Evolutionary conservation across 2,113 vertebrate species (phyloP).

Genomic region (Equus przewalskii): DNA sequence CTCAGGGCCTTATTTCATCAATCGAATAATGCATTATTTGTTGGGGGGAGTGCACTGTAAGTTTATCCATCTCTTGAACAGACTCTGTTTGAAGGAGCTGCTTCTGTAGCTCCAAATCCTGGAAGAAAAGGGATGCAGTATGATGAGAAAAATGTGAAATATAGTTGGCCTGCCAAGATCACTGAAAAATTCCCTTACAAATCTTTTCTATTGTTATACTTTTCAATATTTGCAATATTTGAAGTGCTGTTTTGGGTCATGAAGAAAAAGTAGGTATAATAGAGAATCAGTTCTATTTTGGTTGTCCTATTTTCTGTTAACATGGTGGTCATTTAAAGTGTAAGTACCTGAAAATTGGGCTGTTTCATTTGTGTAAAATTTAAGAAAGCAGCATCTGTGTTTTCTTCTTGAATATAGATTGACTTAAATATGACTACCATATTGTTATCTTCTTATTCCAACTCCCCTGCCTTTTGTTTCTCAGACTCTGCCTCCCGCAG

Average conservation of each 20-base stretch:
- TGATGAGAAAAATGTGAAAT: neutral
- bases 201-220: neutral
- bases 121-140: neutral
- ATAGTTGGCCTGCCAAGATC: neutral
- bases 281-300: neutral
- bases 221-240: slow-evolving; percentile 25
- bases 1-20: neutral
- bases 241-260: neutral
- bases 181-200: neutral
- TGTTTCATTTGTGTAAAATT: neutral
- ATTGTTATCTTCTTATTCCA: neutral
- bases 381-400: neutral
- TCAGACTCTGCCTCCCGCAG: neutral
- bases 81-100: neutral
- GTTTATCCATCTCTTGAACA: neutral
- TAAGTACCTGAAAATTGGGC: neutral
- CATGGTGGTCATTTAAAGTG: neutral
- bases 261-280: neutral
- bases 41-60: neutral
- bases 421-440: neutral
- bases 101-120: neutral
- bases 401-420: neutral
- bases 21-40: neutral
- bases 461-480: neutral
- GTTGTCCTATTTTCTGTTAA: neutral